Evolutionary conservation across 2,797 vertebrate genomes (phyloP).

Genomic region (Huso huso): DNA sequence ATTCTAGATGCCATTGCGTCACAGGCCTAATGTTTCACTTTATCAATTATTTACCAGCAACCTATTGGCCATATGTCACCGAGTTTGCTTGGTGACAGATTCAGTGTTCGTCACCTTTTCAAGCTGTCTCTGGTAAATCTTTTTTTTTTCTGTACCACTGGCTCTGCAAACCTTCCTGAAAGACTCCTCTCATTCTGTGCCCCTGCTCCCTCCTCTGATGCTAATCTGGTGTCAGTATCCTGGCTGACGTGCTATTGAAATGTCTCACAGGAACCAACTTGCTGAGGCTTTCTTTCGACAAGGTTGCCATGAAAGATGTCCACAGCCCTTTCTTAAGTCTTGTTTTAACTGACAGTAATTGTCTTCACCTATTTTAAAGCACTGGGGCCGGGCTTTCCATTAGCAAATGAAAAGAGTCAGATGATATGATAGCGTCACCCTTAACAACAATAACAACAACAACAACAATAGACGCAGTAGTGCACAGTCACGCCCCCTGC

Average conservation of each 20-base stretch:
- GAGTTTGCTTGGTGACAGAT: constrained; percentile 54
- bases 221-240: constrained; percentile 35
- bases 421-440: constrained; percentile 17
- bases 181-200: constrained; percentile 32
- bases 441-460: constrained; percentile 3
- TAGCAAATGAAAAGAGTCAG: constrained; percentile 21
- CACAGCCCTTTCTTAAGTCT: constrained; percentile 18
- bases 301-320: constrained; percentile 8
- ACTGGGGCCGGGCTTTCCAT: constrained; percentile 13
- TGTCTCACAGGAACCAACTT: constrained; percentile 29
- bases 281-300: constrained; percentile 27
- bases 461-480: neutral
- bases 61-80: constrained; percentile 65
- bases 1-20: constrained; percentile 41
- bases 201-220: constrained; percentile 25
- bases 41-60: constrained; percentile 76
- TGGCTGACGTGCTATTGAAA: constrained; percentile 21
- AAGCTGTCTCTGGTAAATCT: constrained; percentile 50
- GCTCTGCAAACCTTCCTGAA: constrained; percentile 39
- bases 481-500: too few relatives aligned
- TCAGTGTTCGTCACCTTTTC: constrained; percentile 60
- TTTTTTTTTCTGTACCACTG: neutral
- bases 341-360: constrained; percentile 29
- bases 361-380: constrained; percentile 25
- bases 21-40: constrained; percentile 59